Base-by-base conservation (phyloP, 2,888 invertebrate species). In the Panzeria rudis region DNA sequence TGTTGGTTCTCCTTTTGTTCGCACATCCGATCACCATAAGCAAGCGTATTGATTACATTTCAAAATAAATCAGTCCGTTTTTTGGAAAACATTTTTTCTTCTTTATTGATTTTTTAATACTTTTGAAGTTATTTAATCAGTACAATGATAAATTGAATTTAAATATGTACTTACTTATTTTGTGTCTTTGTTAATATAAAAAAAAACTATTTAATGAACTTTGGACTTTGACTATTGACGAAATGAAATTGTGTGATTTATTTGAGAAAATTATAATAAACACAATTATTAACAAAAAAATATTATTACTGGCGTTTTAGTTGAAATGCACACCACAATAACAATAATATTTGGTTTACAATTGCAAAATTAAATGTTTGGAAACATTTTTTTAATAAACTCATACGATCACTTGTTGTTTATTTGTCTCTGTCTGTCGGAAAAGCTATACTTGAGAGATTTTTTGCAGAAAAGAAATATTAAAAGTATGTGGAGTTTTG, bases 1-100 rank as follows among this genome's bases (percentile, higher is more conserved):
- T 9, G 17, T 66, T 66, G 9, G 29, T 50, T 38, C 8, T n/a
- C 11, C 2, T 41, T 56, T 17, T 17, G 13, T 25, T 54, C 32
- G 13, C 52, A 50, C 25, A 76, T 52, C 17, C 50, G 25, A 76
- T 56, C 41, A 38, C 11, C 23, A 35, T 25, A 25, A 9, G 54
- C 29, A 23, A 2, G 20, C 15, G 7, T n/a, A n/a, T 23, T 23
- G n/a, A 25, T 9, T 54, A 52, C 17, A 9, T 35, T 75, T 17
- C 32, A 20, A 59, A 73, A 47, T 15, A 47, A 13, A 47, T 61
- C 11, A 11, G 9, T 35, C 1, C 13, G 9, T n/a, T 29, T 20
- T 47, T 50, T 68, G n/a, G 8, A n/a, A 64, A 11, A 32, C 13
- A 11, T 47, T 17, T 23, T 52, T 52, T 20, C 23, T 38, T 6